phyloP scores from a whole-genome alignment of 2,797 vertebrate genomes.

The Discoglossus pictus region DNA sequence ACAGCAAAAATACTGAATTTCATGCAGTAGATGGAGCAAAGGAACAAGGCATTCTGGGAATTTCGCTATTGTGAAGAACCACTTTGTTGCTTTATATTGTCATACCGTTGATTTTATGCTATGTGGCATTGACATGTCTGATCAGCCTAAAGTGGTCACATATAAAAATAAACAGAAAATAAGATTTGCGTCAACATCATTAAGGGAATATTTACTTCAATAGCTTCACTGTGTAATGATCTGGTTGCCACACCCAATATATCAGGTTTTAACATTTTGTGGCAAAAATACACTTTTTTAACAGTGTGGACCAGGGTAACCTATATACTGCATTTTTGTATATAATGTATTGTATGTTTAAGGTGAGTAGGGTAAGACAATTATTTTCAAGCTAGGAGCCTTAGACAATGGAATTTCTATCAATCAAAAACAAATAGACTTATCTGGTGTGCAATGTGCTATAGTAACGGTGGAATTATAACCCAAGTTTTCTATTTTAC shows the following conservation, averaged over 20 bases:
- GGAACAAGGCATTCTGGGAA: slow-evolving; percentile 57
- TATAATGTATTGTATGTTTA: slow-evolving; percentile 59
- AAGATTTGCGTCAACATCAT: background rate
- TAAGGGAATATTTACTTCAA: slow-evolving; percentile 42
- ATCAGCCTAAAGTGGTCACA: background rate
- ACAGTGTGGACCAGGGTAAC: slow-evolving; percentile 63
- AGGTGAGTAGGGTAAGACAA: slow-evolving; percentile 52
- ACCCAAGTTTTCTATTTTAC: too few species aligned
- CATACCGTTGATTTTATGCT: background rate
- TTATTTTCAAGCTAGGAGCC: slow-evolving; percentile 57
- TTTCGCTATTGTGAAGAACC: background rate
- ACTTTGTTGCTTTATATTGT: slow-evolving; percentile 1
- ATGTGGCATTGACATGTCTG: background rate
- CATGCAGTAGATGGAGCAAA: slow-evolving; percentile 60
- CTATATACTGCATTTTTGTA: slow-evolving; percentile 52
- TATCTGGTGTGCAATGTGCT: too few species aligned
- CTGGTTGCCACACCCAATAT: slow-evolving; percentile 17
- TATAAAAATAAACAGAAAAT: slow-evolving; percentile 6
- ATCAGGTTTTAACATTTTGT: slow-evolving; percentile 41
- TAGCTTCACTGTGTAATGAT: slow-evolving; percentile 17
- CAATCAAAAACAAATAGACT: too few species aligned
- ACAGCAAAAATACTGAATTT: slow-evolving; percentile 60
- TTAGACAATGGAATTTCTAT: too few species aligned
- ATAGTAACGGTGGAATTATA: too few species aligned
- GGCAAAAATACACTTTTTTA: slow-evolving; percentile 52